These are phyloP conservation scores for Meganola albula DNA, from an alignment of 2,888 invertebrate species.

Conservation along the genomic window DNA sequence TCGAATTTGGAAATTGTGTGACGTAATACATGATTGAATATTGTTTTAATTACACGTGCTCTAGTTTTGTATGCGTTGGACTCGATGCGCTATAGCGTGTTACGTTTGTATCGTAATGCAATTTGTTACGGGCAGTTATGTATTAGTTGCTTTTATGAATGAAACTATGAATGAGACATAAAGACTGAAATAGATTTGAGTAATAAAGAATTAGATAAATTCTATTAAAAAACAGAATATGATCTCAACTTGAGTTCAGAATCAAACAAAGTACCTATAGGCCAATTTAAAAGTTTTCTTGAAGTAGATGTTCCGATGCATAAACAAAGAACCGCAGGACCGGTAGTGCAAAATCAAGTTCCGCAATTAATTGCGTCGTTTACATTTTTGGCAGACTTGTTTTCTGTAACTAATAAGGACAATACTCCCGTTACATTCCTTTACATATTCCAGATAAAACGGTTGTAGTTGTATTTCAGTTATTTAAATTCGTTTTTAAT, in stretches of 20 bases:
- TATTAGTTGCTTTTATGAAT: background rate
- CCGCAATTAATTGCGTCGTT: constrained; percentile 34
- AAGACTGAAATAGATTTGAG: too few relatives aligned
- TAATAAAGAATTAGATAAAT: too few relatives aligned
- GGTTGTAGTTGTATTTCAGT: too few relatives aligned
- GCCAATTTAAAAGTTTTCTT: too few relatives aligned
- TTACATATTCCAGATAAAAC: constrained; percentile 10
- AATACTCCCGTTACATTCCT: constrained; percentile 15
- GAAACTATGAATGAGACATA: too few relatives aligned
- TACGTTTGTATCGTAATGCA: constrained; percentile 1
- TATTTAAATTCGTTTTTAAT: too few relatives aligned
- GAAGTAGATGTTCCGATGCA: too few relatives aligned
- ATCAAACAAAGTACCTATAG: too few relatives aligned
- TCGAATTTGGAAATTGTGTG: too few relatives aligned
- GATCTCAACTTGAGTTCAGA: too few relatives aligned
- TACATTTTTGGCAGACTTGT: constrained; percentile 17
- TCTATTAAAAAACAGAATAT: too few relatives aligned
- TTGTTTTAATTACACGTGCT: constrained; percentile 12
- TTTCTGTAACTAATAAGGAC: constrained; percentile 28
- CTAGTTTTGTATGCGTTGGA: constrained; percentile 11
- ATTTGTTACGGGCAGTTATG: background rate
- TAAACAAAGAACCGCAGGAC: constrained; percentile 25
- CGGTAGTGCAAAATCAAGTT: constrained; percentile 27
- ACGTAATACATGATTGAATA: too few relatives aligned
- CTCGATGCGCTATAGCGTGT: constrained; percentile 5